A percentile compares a stretch with the other conserved stretches of the same genome.
These are phyloP conservation scores for Drosophila busckii DNA, from an alignment of 1,140 invertebrate species.

Conservation along the genomic window DNA sequence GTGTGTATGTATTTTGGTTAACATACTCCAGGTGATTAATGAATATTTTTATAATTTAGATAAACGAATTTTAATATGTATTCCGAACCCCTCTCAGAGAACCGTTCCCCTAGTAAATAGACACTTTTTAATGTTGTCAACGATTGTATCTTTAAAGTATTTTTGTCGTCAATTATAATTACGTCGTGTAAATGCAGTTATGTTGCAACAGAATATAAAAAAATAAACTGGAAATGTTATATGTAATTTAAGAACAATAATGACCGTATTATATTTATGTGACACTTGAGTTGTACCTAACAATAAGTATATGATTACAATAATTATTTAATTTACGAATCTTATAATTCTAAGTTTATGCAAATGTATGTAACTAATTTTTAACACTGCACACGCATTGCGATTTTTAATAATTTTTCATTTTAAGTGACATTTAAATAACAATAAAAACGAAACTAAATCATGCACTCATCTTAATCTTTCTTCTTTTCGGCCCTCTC, in stretches of 20 bases:
- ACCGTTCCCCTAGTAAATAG: slow-evolving; percentile 55
- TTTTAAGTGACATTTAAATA: slow-evolving; percentile 69
- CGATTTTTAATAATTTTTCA: slow-evolving; percentile 63
- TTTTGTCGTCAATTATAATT: slow-evolving; percentile 39
- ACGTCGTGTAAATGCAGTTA: slow-evolving; percentile 9
- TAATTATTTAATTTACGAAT: slow-evolving; percentile 63
- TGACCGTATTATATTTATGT: slow-evolving; percentile 36
- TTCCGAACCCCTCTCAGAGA: slow-evolving; percentile 15
- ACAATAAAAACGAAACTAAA: slow-evolving; percentile 52
- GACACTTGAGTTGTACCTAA: slow-evolving; percentile 48
- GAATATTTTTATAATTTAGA: slow-evolving; percentile 66
- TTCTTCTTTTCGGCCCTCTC: slow-evolving; percentile 44
- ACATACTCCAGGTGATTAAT: slow-evolving; percentile 40
- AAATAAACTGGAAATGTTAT: slow-evolving; percentile 8
- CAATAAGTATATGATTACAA: slow-evolving; percentile 44
- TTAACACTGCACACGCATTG: slow-evolving; percentile 43
- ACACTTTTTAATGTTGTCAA: slow-evolving; percentile 58
- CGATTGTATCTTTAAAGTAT: slow-evolving; percentile 27
- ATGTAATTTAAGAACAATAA: slow-evolving; percentile 22
- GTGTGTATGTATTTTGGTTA: slow-evolving; percentile 37
- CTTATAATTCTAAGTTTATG: slow-evolving; percentile 27
- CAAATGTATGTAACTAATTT: slow-evolving; percentile 54
- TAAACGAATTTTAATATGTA: slow-evolving; percentile 54
- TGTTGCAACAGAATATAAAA: slow-evolving; percentile 13
- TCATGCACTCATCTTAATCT: slow-evolving; percentile 10